Base-by-base conservation (phyloP, 2,888 invertebrate genomes). In the Cephus spinipes region DNA sequence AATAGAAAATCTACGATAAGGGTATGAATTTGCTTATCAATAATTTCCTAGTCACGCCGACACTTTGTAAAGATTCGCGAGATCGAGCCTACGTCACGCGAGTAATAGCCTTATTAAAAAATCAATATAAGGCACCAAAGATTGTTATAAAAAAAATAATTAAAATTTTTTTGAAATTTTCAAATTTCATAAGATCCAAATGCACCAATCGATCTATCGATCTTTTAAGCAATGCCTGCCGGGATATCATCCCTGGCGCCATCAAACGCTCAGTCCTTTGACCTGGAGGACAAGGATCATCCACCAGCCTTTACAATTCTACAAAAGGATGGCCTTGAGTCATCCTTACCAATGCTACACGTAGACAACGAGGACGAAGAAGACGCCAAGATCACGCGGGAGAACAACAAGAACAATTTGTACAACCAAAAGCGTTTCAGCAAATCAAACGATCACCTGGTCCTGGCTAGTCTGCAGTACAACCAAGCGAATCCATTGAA, bases 391-490 rank as follows among this genome's bases (percentile, higher is more conserved):
- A 15, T 31, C 0, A 71, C 2, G 0, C 12, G 6, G 1, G 23
- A 71, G 6, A 33, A 31, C 32, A 71, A 23, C 31, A 84, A 80
- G 12, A 88, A 87, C 79, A 82, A 86, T 32, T 82, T 88, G 30
- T 84, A 83, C 69, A 83, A 81, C 12, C 91, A 91, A 4, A 88
- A 84, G 68, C 85, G 89, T 15, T 84, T 89, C 31, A 90, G 90
- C 80, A 87, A 84, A 73, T 91, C 91, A 33, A 89, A 89, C 80
- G 91, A 91, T 68, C 89, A 90, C 31, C 82, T 90, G 36, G 79
- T 87, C 11, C 81, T 89, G 36, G 86, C 90, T 1, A 86, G 77
- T 79, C 80, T 89, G 4, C 90, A 90, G 77, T 79, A 82, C 79
- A 84, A 81, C 73, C 90, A 89, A 77, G 75, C 81, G 34, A 92